A percentile compares a stretch with the other conserved stretches of the same genome.
Evolutionary conservation across 2,888 invertebrate species (phyloP).

Genomic region (Cryptocheilus praepositus): DNA sequence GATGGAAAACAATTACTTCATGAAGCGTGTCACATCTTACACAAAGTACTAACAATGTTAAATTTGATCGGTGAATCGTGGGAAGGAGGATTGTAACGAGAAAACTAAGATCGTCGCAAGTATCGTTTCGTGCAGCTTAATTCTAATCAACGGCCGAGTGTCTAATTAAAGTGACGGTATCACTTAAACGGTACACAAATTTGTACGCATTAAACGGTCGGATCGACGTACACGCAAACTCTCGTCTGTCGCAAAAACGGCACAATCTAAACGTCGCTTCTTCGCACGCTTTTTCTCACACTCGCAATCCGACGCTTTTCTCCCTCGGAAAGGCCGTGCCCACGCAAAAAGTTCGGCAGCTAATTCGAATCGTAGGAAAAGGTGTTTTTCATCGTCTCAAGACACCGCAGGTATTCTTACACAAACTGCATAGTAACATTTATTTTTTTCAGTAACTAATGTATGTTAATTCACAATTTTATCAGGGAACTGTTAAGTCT

Average conservation of each 20-base stretch:
- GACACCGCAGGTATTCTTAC: constrained; percentile 57
- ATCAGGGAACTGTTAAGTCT: constrained; percentile 54
- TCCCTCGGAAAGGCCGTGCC: neutral
- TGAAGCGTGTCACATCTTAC: constrained; percentile 36
- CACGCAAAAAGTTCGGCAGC: neutral
- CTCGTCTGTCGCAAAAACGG: constrained; percentile 21
- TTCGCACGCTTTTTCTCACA: no score
- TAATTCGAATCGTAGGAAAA: neutral
- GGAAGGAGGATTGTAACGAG: no score
- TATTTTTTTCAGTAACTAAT: constrained; percentile 61
- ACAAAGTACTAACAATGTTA: constrained; percentile 5
- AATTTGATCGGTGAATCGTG: constrained; percentile 24
- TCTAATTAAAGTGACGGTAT: no score
- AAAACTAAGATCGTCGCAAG: no score
- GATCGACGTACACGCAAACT: constrained; percentile 31
- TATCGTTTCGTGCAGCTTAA: no score
- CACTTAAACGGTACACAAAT: no score
- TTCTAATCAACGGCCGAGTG: no score
- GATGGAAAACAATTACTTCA: constrained; percentile 35
- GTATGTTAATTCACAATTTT: constrained; percentile 52
- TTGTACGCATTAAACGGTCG: neutral
- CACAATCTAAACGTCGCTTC: no score
- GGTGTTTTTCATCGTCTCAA: constrained; percentile 30
- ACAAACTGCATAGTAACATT: constrained; percentile 65
- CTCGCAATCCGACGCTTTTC: neutral